phyloP scores from a whole-genome alignment of 2,888 invertebrate genomes.

The Phytoseiulus persimilis region DNA sequence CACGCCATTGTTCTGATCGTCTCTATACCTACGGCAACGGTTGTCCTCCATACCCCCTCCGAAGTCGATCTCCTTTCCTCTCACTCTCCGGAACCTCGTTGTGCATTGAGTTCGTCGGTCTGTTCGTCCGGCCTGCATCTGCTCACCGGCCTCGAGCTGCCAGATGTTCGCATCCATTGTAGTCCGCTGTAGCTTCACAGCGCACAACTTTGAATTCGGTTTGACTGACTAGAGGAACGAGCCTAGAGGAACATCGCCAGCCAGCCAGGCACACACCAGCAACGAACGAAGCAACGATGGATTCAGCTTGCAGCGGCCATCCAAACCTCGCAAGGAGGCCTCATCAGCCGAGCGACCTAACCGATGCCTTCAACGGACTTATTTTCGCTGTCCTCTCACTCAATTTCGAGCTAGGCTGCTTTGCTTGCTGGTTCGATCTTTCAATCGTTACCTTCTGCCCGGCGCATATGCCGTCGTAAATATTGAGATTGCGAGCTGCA shows the following conservation, averaged over 20 bases:
- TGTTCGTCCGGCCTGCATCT: background rate
- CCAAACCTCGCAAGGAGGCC: background rate
- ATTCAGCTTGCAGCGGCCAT: background rate
- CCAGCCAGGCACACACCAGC: background rate
- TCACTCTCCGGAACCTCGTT: background rate
- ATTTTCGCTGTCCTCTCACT: background rate
- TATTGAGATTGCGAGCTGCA: background rate
- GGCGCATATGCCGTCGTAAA: background rate
- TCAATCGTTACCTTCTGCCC: background rate
- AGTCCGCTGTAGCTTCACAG: background rate
- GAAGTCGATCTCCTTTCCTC: background rate
- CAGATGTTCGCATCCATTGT: slow-evolving; percentile 5
- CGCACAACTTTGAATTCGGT: background rate
- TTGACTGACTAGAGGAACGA: background rate
- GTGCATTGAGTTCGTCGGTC: background rate
- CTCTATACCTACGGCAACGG: background rate
- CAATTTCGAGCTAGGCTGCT: background rate
- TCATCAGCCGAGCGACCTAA: background rate
- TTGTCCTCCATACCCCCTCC: background rate
- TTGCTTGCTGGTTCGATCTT: background rate
- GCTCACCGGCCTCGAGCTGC: background rate
- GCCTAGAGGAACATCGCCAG: background rate
- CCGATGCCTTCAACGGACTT: slow-evolving; percentile 5
- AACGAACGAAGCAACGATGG: background rate
- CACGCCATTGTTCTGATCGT: too few relatives aligned